These are phyloP conservation scores for Lutraria lutraria DNA, from an alignment of 2,888 invertebrate species.

Conservation along the genomic window DNA sequence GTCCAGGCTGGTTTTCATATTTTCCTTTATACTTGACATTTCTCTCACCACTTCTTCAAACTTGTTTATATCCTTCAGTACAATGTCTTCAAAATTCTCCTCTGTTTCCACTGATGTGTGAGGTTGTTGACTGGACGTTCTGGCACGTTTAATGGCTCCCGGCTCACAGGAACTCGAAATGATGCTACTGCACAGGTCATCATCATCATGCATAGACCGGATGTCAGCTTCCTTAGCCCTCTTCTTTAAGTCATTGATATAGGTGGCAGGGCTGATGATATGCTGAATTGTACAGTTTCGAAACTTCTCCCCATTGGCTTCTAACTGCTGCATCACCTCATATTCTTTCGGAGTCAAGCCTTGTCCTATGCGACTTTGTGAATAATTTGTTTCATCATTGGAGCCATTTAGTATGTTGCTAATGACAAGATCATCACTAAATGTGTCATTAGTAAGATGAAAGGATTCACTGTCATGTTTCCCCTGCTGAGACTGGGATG, in stretches of 20 bases:
- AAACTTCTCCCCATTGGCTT: conserved; percentile 7
- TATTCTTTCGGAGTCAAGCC: neutral
- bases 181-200: neutral
- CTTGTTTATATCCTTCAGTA: conserved; percentile 6
- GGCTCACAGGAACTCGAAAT: neutral
- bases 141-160: neutral
- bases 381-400: neutral
- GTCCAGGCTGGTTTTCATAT: conserved; percentile 35
- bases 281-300: conserved; percentile 36
- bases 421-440: neutral
- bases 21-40: conserved; percentile 20
- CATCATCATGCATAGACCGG: neutral
- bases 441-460: neutral
- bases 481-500: neutral
- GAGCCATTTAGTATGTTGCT: conserved; percentile 25
- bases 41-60: conserved; percentile 36
- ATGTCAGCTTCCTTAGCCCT: neutral
- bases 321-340: neutral
- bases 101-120: neutral
- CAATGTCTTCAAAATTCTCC: neutral
- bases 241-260: conserved; percentile 26
- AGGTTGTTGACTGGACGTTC: neutral
- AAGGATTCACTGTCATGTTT: neutral
- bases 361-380: neutral
- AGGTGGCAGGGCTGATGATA: conserved; percentile 39